Evolutionary conservation across 1,140 invertebrate species (phyloP).

Genomic region (Rhizoglyphus robini): DNA sequence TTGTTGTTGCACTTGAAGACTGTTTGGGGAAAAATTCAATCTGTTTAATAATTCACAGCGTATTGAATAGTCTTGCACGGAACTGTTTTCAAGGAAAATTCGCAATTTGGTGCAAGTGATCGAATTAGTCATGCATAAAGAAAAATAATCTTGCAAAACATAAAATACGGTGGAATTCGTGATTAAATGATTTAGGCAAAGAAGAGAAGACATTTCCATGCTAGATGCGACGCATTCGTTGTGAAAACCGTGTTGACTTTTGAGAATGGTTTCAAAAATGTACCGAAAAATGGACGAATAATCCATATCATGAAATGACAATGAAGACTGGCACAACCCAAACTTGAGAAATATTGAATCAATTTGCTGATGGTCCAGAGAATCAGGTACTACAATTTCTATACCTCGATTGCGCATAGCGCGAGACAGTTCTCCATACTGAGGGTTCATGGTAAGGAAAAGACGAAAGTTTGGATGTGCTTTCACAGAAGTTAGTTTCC

Average conservation of each 20-base stretch:
- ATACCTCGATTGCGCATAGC: conserved; percentile 96
- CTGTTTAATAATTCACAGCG: not conserved
- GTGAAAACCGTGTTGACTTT: conserved; percentile 1
- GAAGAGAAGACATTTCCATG: not conserved
- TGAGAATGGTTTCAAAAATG: not conserved
- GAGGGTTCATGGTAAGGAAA: conserved; percentile 87
- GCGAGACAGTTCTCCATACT: conserved; percentile 85
- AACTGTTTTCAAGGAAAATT: conserved; percentile 2
- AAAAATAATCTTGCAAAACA: not conserved
- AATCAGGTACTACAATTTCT: conserved; percentile 59
- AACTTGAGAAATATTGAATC: not conserved
- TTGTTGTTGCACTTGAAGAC: no score
- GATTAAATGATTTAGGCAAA: not conserved
- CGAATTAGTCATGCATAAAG: not conserved
- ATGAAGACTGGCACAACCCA: not conserved
- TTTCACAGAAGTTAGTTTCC: conserved; percentile 53
- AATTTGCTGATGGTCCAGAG: not conserved
- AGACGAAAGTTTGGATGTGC: conserved; percentile 84
- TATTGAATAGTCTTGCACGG: not conserved
- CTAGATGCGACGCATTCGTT: not conserved
- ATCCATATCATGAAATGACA: not conserved
- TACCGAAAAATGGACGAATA: conserved; percentile 2
- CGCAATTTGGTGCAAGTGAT: not conserved
- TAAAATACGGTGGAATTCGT: not conserved
- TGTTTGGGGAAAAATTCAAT: no score